Conservation (phyloP, 2,113 vertebrate genomes). For the Amphiprion ocellaris region DNA sequence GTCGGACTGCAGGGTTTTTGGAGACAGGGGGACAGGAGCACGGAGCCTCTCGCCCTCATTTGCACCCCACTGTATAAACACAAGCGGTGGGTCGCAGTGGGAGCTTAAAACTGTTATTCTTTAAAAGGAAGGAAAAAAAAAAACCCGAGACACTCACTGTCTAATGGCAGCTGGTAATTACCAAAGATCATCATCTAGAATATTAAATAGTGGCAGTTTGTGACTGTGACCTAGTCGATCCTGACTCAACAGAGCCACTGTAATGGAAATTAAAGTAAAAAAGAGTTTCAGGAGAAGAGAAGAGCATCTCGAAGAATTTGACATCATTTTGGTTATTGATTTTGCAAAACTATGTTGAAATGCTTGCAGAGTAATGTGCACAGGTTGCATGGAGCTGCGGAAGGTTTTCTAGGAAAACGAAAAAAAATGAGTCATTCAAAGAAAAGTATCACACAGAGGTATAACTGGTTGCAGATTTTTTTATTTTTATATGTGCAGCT, state of each 20-base stretch:
- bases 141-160: not conserved
- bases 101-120: conserved; percentile 22
- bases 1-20: conserved; percentile 46
- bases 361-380: not conserved
- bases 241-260: conserved; percentile 18
- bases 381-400: not conserved
- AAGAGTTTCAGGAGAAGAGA: not conserved
- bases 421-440: not conserved
- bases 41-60: conserved; percentile 40
- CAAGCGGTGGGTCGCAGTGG: conserved; percentile 39
- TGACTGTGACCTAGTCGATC: conserved; percentile 9
- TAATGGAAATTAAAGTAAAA: conserved; percentile 30
- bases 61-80: conserved; percentile 69
- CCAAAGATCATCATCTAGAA: conserved; percentile 5
- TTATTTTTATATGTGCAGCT: not conserved
- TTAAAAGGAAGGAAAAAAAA: conserved; percentile 15
- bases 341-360: too few relatives aligned
- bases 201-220: conserved; percentile 22
- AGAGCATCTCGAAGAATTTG: too few relatives aligned
- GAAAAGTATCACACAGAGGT: conserved; percentile 24
- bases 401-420: conserved; percentile 16
- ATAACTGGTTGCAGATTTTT: conserved; percentile 37
- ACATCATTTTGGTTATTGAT: not conserved
- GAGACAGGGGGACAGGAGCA: conserved; percentile 44
- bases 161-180: conserved; percentile 19